Evolutionary conservation across 2,888 invertebrate genomes (phyloP).

Genomic region (Agonopterix alstromeriana): DNA sequence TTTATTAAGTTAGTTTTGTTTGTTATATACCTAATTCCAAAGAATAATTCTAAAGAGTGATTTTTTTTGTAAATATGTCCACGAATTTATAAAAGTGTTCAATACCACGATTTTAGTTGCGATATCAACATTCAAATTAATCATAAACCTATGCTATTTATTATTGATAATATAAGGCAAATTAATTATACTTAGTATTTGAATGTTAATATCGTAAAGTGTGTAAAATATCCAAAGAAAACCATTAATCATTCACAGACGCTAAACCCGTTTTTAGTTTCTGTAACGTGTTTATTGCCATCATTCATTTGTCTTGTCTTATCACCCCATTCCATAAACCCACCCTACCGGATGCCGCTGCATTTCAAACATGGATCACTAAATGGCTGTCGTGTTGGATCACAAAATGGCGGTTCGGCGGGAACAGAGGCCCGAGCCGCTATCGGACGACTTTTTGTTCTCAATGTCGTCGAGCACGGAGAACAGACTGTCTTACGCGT

Average conservation of each 20-base stretch:
- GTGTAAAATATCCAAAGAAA: slow-evolving; percentile 33
- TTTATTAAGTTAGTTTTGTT: slow-evolving; percentile 8
- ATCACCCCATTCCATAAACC: slow-evolving; percentile 74
- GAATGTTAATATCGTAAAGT: slow-evolving; percentile 46
- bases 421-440: slow-evolving; percentile 93
- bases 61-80: slow-evolving; percentile 37
- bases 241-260: slow-evolving; percentile 63
- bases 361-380: slow-evolving; percentile 16
- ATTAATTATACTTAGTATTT: slow-evolving; percentile 13
- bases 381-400: slow-evolving; percentile 33
- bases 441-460: slow-evolving; percentile 99
- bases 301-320: slow-evolving; percentile 76
- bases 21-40: slow-evolving; percentile 10
- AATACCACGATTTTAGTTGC: slow-evolving; percentile 41
- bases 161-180: no score
- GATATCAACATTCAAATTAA: slow-evolving; percentile 26
- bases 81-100: slow-evolving; percentile 43
- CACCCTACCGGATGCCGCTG: slow-evolving; percentile 59
- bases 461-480: slow-evolving; percentile 91
- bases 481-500: slow-evolving; percentile 95
- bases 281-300: slow-evolving; percentile 56
- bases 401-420: slow-evolving; percentile 29
- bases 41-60: slow-evolving; percentile 20
- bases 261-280: slow-evolving; percentile 60
- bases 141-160: no score